Conservation (phyloP, 2,113 vertebrate species). For the Henicopernis longicauda region DNA sequence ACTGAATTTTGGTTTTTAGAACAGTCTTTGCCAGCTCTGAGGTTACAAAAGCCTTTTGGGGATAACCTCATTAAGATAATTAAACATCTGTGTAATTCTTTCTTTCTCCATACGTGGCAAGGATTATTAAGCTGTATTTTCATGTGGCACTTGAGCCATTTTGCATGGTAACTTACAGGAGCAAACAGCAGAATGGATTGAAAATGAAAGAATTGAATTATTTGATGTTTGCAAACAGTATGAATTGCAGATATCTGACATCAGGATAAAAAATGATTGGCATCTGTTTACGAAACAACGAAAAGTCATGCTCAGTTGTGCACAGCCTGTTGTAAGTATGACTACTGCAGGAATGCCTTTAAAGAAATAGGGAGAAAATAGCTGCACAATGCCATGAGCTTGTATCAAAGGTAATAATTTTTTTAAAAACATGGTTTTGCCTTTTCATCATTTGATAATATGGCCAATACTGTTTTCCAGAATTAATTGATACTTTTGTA, state of each 20-base stretch:
- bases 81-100: constrained; percentile 59
- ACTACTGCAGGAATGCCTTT: not conserved
- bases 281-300: not conserved
- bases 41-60: constrained; percentile 42
- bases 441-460: not conserved
- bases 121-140: constrained; percentile 52
- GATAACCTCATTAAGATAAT: constrained; percentile 64
- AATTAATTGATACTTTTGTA: not conserved
- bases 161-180: not conserved
- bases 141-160: not conserved
- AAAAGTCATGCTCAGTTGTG: not conserved
- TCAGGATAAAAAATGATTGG: not conserved
- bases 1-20: not conserved
- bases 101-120: constrained; percentile 3
- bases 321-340: not conserved
- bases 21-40: constrained; percentile 12
- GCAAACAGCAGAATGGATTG: not conserved
- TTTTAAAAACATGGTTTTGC: not conserved
- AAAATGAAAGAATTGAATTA: not conserved
- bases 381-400: not conserved
- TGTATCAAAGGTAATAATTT: not conserved
- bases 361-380: not conserved
- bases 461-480: not conserved
- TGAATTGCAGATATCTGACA: not conserved
- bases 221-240: not conserved